Base-by-base conservation (phyloP, 2,888 invertebrate genomes). In the Amphipyra tragopoginis region DNA sequence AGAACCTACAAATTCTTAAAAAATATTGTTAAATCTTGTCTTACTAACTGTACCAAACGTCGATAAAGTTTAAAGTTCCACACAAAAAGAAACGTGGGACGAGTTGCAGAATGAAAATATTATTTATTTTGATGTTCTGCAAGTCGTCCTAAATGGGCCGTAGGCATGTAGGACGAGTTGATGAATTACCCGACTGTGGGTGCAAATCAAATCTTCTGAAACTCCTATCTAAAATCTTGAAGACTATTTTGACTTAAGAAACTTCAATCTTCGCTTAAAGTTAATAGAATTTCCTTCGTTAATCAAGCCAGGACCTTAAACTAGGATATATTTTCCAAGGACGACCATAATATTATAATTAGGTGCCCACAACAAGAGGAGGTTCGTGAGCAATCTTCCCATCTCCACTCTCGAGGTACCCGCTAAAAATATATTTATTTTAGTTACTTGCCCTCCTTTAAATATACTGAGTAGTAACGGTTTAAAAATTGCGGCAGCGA, bases 291-390 rank as follows among this genome's bases (percentile, higher is more conserved):
- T 44, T 5, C 40, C 14, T 45, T 14, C 21, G 40, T 57, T 52
- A 57, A 57, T 72, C 43, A 66, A 65, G 9, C 7, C 47, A 7
- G n/a, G 36, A 45, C 44, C 55, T 40, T 51, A 39, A 60, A 57
- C 50, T 52, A 59, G 9, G 11, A 29, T n/a, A 9, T 21, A 44
- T 40, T 51, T 50, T 50, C 48, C 47, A 62, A 67, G 72, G 45
- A 36, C 55, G 50, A 10, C 54, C 50, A 63, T 77, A 66, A 77
- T 72, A 77, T 75, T 77, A 67, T 65, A 78, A 75, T 73, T 73
- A 72, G 55, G 65, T 61, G 61, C 63, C 45, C 60, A 65, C 51
- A 64, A 55, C 60, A 62, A 65, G 62, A 15, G 63, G 59, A 15
- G n/a, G 15, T 9, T 29, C 78, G 78, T 77, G 77, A 52, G n/a